These are phyloP conservation scores for Stratiolaelaps scimitus DNA, from an alignment of 1,140 invertebrate species.

Conservation along the genomic window DNA sequence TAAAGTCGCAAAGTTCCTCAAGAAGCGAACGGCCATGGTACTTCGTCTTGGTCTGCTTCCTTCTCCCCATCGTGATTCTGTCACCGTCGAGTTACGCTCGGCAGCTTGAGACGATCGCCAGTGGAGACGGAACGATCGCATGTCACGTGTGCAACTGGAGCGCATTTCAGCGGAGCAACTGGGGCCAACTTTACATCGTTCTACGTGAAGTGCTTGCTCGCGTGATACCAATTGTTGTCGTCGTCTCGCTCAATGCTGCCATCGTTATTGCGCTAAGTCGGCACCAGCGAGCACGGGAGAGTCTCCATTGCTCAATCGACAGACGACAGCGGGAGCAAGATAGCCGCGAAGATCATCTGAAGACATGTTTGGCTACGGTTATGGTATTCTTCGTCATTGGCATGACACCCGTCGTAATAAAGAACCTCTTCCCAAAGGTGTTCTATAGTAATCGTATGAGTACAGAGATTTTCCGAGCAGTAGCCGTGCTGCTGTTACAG, in stretches of 20 bases:
- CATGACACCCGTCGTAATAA: neutral
- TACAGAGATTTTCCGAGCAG: neutral
- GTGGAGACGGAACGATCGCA: no score
- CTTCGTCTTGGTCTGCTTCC: neutral
- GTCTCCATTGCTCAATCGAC: neutral
- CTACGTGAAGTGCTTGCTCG: neutral
- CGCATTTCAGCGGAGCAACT: no score
- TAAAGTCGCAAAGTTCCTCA: neutral
- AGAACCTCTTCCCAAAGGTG: neutral
- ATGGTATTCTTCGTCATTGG: conserved; percentile 1
- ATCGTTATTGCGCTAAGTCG: neutral
- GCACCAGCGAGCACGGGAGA: neutral
- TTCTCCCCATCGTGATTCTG: neutral
- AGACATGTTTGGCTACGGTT: neutral
- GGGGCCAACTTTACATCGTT: neutral
- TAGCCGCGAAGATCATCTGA: neutral
- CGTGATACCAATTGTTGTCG: neutral
- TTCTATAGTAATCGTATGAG: neutral
- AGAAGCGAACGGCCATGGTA: neutral
- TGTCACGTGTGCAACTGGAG: no score
- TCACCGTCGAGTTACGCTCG: neutral
- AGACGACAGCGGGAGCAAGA: no score
- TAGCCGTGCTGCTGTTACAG: neutral
- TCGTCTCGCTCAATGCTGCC: neutral
- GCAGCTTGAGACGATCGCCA: neutral